Base-by-base conservation (phyloP, 1,140 invertebrate genomes). In the Philopotamus ludificatus region DNA sequence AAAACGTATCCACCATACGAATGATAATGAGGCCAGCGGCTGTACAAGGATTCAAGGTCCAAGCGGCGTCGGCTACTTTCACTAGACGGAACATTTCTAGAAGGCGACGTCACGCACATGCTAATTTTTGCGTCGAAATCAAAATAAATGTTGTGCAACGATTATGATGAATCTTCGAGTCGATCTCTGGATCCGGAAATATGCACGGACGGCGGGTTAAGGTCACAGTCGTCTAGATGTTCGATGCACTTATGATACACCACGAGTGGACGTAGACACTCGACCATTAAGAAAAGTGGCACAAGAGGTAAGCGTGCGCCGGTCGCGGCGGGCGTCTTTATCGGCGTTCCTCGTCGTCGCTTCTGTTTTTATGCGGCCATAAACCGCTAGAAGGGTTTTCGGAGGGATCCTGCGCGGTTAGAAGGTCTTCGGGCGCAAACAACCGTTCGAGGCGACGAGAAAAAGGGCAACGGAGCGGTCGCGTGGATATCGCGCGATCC, bases 11-110 rank as follows among this genome's bases (percentile, higher is more conserved):
- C 28, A 34, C 12, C 4, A 4, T 34, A 34, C 4, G 44, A 47
- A 47, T 16, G 7, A 47, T 7, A 47, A 47, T 47, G 44, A 47
- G 44, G 44, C 44, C 44, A 47, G 18, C 8, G 4, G 8, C 4
- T 47, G 15, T 47, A 47, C 18, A 47, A 47, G 44, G 44, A 47
- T 47, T 47, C 44, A 47, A 47, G 44, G 44, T 47, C 44, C 44
- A 47, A 9, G 4, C 10, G 18, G 18, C 18, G 15, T 47, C 44
- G 4, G 44, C 44, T 47, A 47, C 44, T 47, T 47, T 47, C 44
- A 47, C 44, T 47, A 8, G 18, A 16, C 44, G 44, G n/a, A n/a
- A n/a, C 44, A 47, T 47, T 47, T 47, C 44, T 47, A 47, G 44
- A 47, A 9, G 4, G 10, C 18, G 44, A 47, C 44, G 44, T 16